Conservation (phyloP, 2,113 vertebrate genomes). For the Mesocricetus auratus region DNA sequence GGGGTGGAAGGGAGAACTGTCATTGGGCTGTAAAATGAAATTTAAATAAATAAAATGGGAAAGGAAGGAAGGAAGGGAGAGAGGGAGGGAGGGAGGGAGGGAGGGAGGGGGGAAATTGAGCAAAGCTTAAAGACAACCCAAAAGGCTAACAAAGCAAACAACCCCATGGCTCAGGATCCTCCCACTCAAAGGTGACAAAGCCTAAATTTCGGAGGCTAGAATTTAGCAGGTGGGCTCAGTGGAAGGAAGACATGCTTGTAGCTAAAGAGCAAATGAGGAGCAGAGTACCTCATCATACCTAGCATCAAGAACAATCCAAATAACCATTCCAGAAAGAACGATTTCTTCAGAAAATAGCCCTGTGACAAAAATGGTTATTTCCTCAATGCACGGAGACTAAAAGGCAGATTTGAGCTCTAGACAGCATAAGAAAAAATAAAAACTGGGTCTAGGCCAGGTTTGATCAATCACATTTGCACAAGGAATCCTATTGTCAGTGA, state of each 20-base stretch:
- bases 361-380: background rate
- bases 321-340: background rate
- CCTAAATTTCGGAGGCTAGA: background rate
- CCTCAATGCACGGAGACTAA: background rate
- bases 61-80: no score
- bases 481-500: background rate
- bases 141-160: background rate
- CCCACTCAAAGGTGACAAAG: background rate
- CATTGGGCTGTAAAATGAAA: no score
- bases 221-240: background rate
- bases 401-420: background rate
- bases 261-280: background rate
- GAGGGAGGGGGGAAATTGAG: background rate
- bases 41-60: background rate
- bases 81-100: no score
- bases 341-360: constrained; percentile 3
- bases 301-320: background rate
- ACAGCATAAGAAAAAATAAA: background rate
- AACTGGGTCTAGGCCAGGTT: background rate
- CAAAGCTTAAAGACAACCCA: background rate
- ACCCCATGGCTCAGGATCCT: background rate
- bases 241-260: background rate
- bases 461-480: background rate
- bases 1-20: no score
- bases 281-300: background rate